These are phyloP conservation scores for Andricus grossulariae DNA, from an alignment of 1,140 invertebrate genomes.

Conservation along the genomic window DNA sequence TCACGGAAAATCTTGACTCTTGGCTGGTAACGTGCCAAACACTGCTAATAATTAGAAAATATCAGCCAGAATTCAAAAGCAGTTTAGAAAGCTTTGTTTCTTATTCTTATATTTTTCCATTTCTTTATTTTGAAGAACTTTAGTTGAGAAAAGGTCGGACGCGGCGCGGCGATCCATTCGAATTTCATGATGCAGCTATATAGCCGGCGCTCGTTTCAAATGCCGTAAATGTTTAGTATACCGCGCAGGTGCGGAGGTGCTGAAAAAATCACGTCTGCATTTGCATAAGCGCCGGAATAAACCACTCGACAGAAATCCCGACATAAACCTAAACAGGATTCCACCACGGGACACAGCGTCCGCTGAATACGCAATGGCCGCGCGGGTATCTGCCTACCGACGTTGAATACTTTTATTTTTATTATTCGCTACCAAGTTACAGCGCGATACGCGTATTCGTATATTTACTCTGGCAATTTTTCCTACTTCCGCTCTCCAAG, in stretches of 20 bases:
- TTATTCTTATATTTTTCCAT: too few species aligned
- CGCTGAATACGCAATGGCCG: slow-evolving; percentile 72
- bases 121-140: too few species aligned
- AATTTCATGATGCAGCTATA: slow-evolving; percentile 56
- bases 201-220: slow-evolving; percentile 39
- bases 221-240: slow-evolving; percentile 66
- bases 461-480: slow-evolving; percentile 24
- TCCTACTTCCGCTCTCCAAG: background rate
- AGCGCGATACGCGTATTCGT: slow-evolving; percentile 35
- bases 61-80: too few species aligned
- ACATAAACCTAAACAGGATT: slow-evolving; percentile 73
- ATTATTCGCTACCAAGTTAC: slow-evolving; percentile 58
- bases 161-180: slow-evolving; percentile 47
- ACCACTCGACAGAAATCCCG: slow-evolving; percentile 74
- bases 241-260: slow-evolving; percentile 66
- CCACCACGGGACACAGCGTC: slow-evolving; percentile 64
- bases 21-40: too few species aligned
- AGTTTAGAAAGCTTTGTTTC: too few species aligned
- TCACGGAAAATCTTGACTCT: too few species aligned
- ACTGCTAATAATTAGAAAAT: too few species aligned
- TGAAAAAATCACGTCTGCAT: slow-evolving; percentile 76
- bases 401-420: slow-evolving; percentile 68
- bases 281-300: slow-evolving; percentile 76
- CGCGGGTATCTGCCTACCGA: slow-evolving; percentile 46
- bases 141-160: slow-evolving; percentile 34